Base-by-base conservation (phyloP, 1,140 invertebrate species). In the Scaptomyza graminum region DNA sequence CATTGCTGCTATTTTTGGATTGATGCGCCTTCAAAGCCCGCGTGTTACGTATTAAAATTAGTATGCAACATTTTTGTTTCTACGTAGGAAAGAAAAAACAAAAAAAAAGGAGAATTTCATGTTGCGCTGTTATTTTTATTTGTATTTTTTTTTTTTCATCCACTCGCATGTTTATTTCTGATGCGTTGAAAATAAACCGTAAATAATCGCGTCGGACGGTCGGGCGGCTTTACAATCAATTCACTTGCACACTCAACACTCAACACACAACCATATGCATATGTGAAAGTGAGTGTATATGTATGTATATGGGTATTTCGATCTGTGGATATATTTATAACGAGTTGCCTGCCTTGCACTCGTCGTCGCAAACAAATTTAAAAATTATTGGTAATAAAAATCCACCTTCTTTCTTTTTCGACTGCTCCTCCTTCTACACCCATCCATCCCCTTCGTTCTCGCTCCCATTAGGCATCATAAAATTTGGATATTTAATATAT, bases 381-480 rank as follows among this genome's bases (percentile, higher is more conserved):
- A 88, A 87, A 82, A 87, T 88, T 82, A 88, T 87, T 88, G 82
- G 83, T 87, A 87, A 87, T 87, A 87, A 87, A 87, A 87, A 82
- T 82, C 71, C 82, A 87, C 83, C 79, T 87, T 22, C 4, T 82
- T 87, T 78, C 83, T 67, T 37, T 57, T 9, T 13, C 15, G 15
- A 5, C 34, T 13, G 46, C 61, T 13, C 25, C 43, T 28, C 50
- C 31, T 7, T 22, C 28, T 1, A 34, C 34, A 7, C 9, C n/a
- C 25, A 22, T 22, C n/a, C 25, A 22, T 22, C 28, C 28, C 28
- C 28, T 34, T 13, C 49, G n/a, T 7, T 13, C 61, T 34, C 37
- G 25, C 41, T 69, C 60, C 52, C 76, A 77, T 84, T 80, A 85
- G 77, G 81, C 65, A 80, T 87, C 82, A 70, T 82, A 87, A 85